Base-by-base conservation (phyloP, 2,797 vertebrate species). In the Alfaro cultratus region DNA sequence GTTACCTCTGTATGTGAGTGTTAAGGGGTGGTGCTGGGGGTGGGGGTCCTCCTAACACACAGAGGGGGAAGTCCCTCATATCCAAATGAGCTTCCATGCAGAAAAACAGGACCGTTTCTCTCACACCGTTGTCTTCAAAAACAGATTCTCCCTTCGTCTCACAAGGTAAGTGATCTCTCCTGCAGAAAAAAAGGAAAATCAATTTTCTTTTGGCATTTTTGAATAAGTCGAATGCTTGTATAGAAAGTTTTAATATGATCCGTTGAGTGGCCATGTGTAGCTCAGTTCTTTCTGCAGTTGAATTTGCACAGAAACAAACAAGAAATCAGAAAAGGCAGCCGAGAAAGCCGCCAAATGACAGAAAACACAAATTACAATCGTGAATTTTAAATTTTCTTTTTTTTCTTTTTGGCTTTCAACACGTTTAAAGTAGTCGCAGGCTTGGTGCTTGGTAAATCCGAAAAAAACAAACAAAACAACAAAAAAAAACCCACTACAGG, bases 51-150 rank as follows among this genome's bases (percentile, higher is more conserved):
- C 51, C 18, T 70, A 46, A 16, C 31, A 49, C 73, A 68, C 5
- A 10, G 83, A 86, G 83, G 89, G 90, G 90, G 87, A 87, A 90
- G 85, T 92, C 92, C 92, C 87, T 83, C 46, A 53, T 91, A 92
- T 64, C 76, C 89, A 93, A 93, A 91, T 92, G 2, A 91, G 83
- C 41, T 1, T 81, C 75, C 75, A 76, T 41, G 39, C 80, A 81
- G 73, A 90, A 83, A 74, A 51, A 76, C 71, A 57, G 55, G 71
- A 47, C 1, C 3, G 31, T 73, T 29, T 88, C 79, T 85, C 1
- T 60, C 80, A 29, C 34, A 12, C 6, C 1, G 18, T 79, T 80
- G 26, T 83, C 76, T 73, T 79, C 79, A 86, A 43, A 78, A 47
- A 41, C 67, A 71, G 73, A 73, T 47, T 74, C 70, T 71, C 79